Evolutionary conservation across 2,888 invertebrate genomes (phyloP).

Genomic region (Drosophila cognata): DNA sequence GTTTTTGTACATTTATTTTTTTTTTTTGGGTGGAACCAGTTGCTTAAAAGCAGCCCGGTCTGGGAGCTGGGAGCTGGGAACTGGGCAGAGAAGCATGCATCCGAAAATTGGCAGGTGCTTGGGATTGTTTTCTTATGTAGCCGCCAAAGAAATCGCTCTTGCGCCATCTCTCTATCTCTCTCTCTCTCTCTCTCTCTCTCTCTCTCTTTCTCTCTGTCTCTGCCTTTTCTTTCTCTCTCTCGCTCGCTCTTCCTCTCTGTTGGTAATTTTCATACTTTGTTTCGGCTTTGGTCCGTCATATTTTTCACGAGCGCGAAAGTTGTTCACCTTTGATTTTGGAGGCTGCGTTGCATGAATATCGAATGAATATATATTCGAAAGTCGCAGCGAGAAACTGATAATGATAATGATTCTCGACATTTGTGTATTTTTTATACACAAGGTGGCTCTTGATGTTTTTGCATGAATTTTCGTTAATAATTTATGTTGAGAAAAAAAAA

Average conservation of each 20-base stretch:
- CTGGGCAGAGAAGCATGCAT: slow-evolving; percentile 27
- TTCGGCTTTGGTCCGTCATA: slow-evolving; percentile 61
- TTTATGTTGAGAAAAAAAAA: slow-evolving; percentile 3
- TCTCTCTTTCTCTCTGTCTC: not conserved
- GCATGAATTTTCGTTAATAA: slow-evolving; percentile 13
- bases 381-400: slow-evolving; percentile 48
- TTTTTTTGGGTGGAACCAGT: slow-evolving; percentile 54
- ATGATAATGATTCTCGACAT: slow-evolving; percentile 46
- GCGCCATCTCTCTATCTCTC: not conserved
- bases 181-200: slow-evolving; percentile 1
- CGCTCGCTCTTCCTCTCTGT: slow-evolving; percentile 5
- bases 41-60: slow-evolving; percentile 21
- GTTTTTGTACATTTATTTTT: not conserved
- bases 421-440: slow-evolving; percentile 11
- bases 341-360: slow-evolving; percentile 64
- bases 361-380: slow-evolving; percentile 62
- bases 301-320: slow-evolving; percentile 80
- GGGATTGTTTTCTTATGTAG: slow-evolving; percentile 6
- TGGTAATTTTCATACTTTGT: slow-evolving; percentile 48
- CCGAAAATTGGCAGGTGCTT: slow-evolving; percentile 73
- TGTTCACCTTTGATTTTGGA: slow-evolving; percentile 79
- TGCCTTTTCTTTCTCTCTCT: slow-evolving; percentile 5
- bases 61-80: slow-evolving; percentile 32
- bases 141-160: slow-evolving; percentile 1
- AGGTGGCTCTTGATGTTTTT: not conserved